These are phyloP conservation scores for Microplitis deprimator DNA, from an alignment of 2,888 invertebrate species.

Conservation along the genomic window DNA sequence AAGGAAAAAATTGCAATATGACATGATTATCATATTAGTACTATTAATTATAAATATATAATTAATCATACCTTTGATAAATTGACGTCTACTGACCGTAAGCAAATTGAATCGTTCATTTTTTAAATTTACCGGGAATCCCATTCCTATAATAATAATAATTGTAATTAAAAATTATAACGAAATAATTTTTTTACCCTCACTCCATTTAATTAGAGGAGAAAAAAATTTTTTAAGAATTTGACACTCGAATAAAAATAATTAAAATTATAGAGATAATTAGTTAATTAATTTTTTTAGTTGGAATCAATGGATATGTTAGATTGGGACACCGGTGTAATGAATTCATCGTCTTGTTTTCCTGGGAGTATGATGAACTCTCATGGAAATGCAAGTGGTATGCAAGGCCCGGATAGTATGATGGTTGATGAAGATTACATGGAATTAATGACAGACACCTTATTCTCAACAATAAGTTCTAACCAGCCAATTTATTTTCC, in stretches of 20 bases:
- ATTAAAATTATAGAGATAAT: neutral
- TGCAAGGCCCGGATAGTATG: slow-evolving; percentile 75
- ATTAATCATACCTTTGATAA: too few species aligned
- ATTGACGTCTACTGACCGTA: too few species aligned
- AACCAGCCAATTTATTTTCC: slow-evolving; percentile 96
- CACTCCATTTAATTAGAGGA: too few species aligned
- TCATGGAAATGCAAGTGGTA: slow-evolving; percentile 59
- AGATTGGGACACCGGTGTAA: slow-evolving; percentile 74
- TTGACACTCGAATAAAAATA: neutral
- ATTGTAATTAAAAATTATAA: too few species aligned
- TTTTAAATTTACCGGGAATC: too few species aligned
- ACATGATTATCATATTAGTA: too few species aligned
- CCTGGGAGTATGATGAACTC: slow-evolving; percentile 59
- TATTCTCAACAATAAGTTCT: slow-evolving; percentile 87
- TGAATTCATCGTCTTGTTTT: slow-evolving; percentile 60
- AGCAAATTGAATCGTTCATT: too few species aligned
- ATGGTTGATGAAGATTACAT: slow-evolving; percentile 89
- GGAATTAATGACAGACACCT: slow-evolving; percentile 90
- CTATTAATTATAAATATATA: too few species aligned
- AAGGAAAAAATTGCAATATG: too few species aligned
- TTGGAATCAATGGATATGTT: slow-evolving; percentile 82
- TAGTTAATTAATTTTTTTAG: slow-evolving; percentile 67
- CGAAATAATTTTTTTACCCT: too few species aligned
- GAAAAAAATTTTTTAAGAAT: neutral
- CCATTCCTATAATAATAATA: too few species aligned